These are phyloP conservation scores for Tachuris rubrigastra DNA, from an alignment of 2,113 vertebrate species.

Conservation along the genomic window DNA sequence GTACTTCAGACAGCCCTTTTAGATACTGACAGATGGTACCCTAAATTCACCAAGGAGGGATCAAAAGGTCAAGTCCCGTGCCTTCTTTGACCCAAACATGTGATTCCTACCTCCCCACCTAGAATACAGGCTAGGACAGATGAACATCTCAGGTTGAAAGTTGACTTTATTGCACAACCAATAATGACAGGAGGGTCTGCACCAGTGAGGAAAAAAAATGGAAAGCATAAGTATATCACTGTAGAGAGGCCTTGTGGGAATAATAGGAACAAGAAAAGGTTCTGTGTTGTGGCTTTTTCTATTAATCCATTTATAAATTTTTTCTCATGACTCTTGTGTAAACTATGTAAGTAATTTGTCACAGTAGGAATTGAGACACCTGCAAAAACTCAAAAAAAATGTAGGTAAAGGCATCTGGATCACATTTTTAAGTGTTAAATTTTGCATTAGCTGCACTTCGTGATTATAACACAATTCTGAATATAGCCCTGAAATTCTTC, in stretches of 20 bases:
- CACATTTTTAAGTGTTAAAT: not conserved
- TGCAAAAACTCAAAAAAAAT: not conserved
- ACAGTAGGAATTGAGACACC: not conserved
- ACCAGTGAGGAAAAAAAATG: accelerated
- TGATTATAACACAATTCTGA: not conserved
- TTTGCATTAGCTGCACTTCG: not conserved
- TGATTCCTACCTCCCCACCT: not conserved
- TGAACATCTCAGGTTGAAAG: not conserved
- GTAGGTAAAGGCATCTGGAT: not conserved
- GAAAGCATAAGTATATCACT: not conserved
- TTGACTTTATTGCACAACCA: not conserved
- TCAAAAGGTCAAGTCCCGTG: not conserved
- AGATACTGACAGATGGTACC: not conserved
- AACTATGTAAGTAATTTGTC: not conserved
- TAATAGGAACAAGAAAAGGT: not conserved
- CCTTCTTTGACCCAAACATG: not conserved
- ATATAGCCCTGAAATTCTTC: not conserved
- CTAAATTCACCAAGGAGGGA: not conserved
- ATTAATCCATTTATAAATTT: not conserved
- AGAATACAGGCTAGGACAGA: not conserved
- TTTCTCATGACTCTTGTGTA: not conserved
- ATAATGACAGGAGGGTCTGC: not conserved
- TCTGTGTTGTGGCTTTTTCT: not conserved
- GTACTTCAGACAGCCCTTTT: not conserved
- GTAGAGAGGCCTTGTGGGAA: not conserved